phyloP scores from a whole-genome alignment of 1,140 invertebrate species.

The Copidosoma floridanum region DNA sequence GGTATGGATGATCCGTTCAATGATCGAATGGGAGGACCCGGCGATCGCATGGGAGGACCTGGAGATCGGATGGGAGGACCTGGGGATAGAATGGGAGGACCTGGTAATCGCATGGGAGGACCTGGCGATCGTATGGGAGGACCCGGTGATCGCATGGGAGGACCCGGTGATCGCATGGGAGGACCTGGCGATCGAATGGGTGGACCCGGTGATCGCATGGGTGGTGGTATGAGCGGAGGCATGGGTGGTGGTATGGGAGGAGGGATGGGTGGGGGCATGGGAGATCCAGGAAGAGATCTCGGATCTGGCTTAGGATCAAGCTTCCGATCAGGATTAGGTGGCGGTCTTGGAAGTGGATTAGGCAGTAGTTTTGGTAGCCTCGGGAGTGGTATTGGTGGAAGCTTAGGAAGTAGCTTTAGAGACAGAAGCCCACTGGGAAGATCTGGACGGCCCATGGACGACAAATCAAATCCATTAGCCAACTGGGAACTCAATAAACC shows the following conservation, averaged over 20 bases:
- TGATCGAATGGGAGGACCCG: conserved; percentile 24
- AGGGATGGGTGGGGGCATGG: conserved; percentile 13
- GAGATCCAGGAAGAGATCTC: conserved; percentile 3
- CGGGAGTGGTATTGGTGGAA: conserved; percentile 16
- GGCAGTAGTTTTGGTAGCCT: conserved; percentile 25
- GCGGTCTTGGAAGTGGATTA: conserved; percentile 10
- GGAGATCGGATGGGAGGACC: conserved; percentile 2
- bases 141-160: conserved; percentile 20
- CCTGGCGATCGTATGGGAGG: conserved; percentile 23
- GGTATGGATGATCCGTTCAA: conserved; percentile 27
- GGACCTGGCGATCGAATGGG: not conserved
- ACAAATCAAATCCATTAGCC: conserved; percentile 34
- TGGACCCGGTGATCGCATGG: not conserved
- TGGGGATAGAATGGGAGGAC: conserved; percentile 4
- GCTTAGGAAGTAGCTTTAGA: conserved; percentile 40
- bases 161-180: not conserved
- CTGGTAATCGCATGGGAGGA: conserved; percentile 23
- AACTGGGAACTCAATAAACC: conserved; percentile 39
- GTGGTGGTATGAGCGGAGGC: conserved; percentile 19
- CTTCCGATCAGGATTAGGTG: conserved; percentile 21
- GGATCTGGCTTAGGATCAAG: conserved; percentile 20
- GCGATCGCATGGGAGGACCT: conserved; percentile 19
- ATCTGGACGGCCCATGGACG: conserved; percentile 35
- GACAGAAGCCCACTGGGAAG: conserved; percentile 50
- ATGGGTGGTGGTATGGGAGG: conserved; percentile 15